These are phyloP conservation scores for Odontesthes bonariensis DNA, from an alignment of 2,113 vertebrate genomes.

Conservation along the genomic window DNA sequence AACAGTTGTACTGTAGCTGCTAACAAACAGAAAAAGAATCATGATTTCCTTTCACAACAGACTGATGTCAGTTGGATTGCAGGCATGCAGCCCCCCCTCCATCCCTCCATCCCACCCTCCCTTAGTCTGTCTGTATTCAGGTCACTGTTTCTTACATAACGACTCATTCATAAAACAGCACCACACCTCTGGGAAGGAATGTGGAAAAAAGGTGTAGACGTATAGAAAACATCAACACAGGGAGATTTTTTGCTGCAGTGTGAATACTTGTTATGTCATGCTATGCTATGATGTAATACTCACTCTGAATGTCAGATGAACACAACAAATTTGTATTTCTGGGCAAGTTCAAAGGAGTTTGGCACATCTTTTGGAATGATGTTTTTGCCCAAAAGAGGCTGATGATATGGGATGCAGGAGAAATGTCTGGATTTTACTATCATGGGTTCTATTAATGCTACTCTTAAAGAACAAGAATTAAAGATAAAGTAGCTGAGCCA, in stretches of 20 bases:
- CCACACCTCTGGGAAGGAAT: slow-evolving; percentile 59
- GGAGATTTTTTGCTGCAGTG: slow-evolving; percentile 65
- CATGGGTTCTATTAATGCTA: not conserved
- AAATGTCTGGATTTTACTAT: not conserved
- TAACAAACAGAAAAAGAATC: slow-evolving; percentile 15
- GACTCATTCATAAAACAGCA: slow-evolving; percentile 80
- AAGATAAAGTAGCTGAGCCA: not conserved
- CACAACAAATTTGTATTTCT: not conserved
- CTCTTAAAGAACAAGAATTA: not conserved
- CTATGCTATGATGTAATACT: slow-evolving; percentile 9
- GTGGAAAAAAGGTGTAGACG: slow-evolving; percentile 30
- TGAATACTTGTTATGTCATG: slow-evolving; percentile 30
- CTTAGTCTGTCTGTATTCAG: slow-evolving; percentile 59
- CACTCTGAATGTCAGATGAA: slow-evolving; percentile 25
- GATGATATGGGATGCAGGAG: not conserved
- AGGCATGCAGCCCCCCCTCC: not conserved
- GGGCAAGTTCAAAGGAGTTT: slow-evolving; percentile 1
- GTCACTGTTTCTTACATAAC: slow-evolving; percentile 71
- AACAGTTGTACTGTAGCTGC: slow-evolving; percentile 5
- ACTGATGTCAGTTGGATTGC: slow-evolving; percentile 25
- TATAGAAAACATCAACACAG: slow-evolving; percentile 34
- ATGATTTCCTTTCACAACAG: slow-evolving; percentile 24
- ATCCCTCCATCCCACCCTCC: not conserved
- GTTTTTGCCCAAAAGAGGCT: not conserved
- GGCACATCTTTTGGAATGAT: not conserved